These are phyloP conservation scores for Amia ocellicauda DNA, from an alignment of 2,113 vertebrate species.

Conservation along the genomic window DNA sequence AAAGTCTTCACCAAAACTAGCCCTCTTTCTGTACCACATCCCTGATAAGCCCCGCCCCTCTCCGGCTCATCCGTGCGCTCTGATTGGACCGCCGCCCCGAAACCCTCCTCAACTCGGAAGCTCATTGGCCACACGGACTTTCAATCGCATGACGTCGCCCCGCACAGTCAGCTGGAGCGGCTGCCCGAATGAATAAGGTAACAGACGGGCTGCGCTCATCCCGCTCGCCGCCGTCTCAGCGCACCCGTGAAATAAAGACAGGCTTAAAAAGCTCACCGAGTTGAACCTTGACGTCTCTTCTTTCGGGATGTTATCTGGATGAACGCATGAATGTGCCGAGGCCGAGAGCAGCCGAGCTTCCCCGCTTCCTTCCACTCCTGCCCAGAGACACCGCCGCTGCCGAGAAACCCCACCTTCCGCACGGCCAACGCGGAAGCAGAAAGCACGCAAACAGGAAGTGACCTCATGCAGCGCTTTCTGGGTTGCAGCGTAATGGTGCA, in stretches of 20 bases:
- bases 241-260: too few species aligned
- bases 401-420: constrained; percentile 13
- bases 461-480: neutral
- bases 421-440: neutral
- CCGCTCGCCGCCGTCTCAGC: neutral
- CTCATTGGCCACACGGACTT: neutral
- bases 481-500: neutral
- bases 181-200: constrained; percentile 11
- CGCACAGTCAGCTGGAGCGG: neutral
- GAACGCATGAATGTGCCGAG: constrained; percentile 18
- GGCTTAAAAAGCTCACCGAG: constrained; percentile 11
- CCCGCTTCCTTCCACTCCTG: neutral
- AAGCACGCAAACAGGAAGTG: constrained; percentile 14
- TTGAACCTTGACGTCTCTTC: constrained; percentile 5
- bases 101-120: neutral
- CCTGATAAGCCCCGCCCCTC: constrained; percentile 19
- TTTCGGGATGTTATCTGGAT: constrained; percentile 21
- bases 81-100: constrained; percentile 2
- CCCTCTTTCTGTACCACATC: constrained; percentile 19
- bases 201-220: neutral
- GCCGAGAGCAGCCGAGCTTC: neutral
- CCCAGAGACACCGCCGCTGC: neutral
- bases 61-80: neutral
- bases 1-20: neutral
- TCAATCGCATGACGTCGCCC: constrained; percentile 4